Percentiles rank a stretch among this genome's conserved stretches.
Evolutionary conservation across 1,140 invertebrate species (phyloP).

Genomic region (Caenorhabditis tropicalis): DNA sequence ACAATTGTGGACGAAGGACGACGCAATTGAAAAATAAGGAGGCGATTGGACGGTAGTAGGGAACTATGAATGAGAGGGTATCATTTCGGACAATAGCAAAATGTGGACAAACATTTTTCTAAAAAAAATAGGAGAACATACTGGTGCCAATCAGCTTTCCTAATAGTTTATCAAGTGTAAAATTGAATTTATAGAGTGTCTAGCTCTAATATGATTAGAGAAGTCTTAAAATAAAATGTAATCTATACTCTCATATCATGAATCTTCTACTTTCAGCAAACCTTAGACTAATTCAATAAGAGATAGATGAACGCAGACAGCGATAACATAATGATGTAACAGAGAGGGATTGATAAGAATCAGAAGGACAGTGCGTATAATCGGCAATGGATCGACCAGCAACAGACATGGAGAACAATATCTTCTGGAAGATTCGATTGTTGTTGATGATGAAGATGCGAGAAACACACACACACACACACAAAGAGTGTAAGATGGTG

Average conservation of each 20-base stretch:
- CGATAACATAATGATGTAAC: neutral
- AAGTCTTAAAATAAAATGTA: too few species aligned
- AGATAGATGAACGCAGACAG: neutral
- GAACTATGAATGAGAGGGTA: neutral
- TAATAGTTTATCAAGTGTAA: too few species aligned
- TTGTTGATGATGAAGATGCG: neutral
- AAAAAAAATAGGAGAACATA: too few species aligned
- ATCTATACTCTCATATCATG: too few species aligned
- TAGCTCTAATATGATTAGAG: too few species aligned
- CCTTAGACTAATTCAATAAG: too few species aligned
- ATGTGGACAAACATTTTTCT: neutral
- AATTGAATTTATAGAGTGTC: too few species aligned
- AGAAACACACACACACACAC: neutral
- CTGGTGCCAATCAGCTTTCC: too few species aligned
- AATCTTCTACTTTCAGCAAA: too few species aligned
- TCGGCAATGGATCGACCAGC: neutral
- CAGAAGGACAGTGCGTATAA: neutral
- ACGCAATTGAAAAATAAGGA: conserved; percentile 24
- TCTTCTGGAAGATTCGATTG: conserved; percentile 28
- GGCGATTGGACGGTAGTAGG: neutral
- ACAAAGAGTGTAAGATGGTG: neutral
- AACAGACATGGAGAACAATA: neutral
- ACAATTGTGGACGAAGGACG: neutral
- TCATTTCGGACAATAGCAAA: conserved; percentile 16
- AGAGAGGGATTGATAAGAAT: neutral